phyloP scores from a whole-genome alignment of 1,140 invertebrate genomes.

The Pseudomyrmex cubaensis region DNA sequence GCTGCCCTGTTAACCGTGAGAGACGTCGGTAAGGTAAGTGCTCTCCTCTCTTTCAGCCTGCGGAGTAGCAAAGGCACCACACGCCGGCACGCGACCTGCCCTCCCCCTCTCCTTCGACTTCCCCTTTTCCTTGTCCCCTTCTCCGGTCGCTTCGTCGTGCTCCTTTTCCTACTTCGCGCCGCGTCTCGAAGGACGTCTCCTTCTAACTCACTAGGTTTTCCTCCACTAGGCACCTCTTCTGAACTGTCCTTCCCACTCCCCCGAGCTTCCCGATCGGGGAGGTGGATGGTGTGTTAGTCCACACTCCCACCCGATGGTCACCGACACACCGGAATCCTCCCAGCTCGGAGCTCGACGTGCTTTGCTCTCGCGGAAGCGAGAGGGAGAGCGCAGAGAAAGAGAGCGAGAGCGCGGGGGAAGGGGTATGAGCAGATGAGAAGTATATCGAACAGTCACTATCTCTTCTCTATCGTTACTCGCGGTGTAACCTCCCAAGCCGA shows the following conservation, averaged over 20 bases:
- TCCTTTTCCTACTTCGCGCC: conserved; percentile 53
- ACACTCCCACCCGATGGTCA: conserved; percentile 71
- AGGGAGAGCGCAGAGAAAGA: conserved; percentile 12
- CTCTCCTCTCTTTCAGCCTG: conserved; percentile 75
- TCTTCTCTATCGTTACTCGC: conserved; percentile 69
- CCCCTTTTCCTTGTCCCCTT: not conserved
- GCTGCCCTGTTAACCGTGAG: conserved; percentile 78
- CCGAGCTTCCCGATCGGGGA: conserved; percentile 28
- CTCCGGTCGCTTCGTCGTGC: conserved; percentile 38
- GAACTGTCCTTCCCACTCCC: conserved; percentile 34
- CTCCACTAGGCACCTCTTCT: conserved; percentile 57
- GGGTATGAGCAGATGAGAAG: conserved; percentile 18
- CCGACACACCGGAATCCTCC: conserved; percentile 76
- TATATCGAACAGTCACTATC: conserved; percentile 61
- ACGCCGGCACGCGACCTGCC: conserved; percentile 84
- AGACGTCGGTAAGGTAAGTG: conserved; percentile 80
- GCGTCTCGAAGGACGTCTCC: conserved; percentile 50
- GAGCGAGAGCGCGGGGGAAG: conserved; percentile 4
- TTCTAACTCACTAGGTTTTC: conserved; percentile 61
- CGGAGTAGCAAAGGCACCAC: conserved; percentile 75
- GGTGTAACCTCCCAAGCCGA: conserved; percentile 62
- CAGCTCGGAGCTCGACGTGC: conserved; percentile 40
- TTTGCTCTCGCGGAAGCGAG: conserved; percentile 20
- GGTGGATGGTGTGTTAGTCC: conserved; percentile 62
- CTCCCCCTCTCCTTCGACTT: conserved; percentile 68